Conservation (phyloP, 1,140 invertebrate genomes). For the Caerostris extrusa region DNA sequence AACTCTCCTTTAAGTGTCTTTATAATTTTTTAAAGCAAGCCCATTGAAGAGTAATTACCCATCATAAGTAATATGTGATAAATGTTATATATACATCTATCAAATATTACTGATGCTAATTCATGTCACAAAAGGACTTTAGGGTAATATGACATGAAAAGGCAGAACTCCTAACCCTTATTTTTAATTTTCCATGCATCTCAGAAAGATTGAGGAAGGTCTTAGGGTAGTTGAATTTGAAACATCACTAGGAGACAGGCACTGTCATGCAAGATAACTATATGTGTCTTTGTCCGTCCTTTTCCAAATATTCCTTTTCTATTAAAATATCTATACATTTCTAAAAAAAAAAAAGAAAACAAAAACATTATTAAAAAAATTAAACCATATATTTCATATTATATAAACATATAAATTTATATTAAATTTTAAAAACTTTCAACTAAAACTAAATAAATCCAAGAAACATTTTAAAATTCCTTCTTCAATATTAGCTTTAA, state of each 20-base stretch:
- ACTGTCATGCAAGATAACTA: slow-evolving; percentile 79
- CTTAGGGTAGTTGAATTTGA: slow-evolving; percentile 23
- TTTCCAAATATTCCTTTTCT: slow-evolving; percentile 99
- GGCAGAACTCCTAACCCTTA: slow-evolving; percentile 49
- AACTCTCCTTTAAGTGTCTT: no score
- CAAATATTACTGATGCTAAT: no score
- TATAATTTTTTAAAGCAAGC: no score
- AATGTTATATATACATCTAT: no score
- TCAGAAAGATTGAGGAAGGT: slow-evolving; percentile 53
- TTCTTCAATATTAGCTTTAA: no score
- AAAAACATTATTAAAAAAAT: background rate
- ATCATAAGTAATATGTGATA: no score
- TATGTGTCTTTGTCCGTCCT: slow-evolving; percentile 97
- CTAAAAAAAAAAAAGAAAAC: slow-evolving; percentile 81
- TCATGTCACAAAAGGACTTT: slow-evolving; percentile 5
- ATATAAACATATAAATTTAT: no score
- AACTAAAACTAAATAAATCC: no score
- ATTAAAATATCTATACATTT: slow-evolving; percentile 99
- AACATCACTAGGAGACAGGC: slow-evolving; percentile 38
- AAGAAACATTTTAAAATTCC: no score
- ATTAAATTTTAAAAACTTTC: no score
- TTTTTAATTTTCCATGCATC: slow-evolving; percentile 8
- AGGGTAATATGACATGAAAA: slow-evolving; percentile 16
- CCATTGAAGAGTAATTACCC: no score
- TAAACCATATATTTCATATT: no score